Percentiles rank a stretch among this genome's conserved stretches.
Conservation (phyloP, 1,140 invertebrate genomes). For the Bombus consobrinus region DNA sequence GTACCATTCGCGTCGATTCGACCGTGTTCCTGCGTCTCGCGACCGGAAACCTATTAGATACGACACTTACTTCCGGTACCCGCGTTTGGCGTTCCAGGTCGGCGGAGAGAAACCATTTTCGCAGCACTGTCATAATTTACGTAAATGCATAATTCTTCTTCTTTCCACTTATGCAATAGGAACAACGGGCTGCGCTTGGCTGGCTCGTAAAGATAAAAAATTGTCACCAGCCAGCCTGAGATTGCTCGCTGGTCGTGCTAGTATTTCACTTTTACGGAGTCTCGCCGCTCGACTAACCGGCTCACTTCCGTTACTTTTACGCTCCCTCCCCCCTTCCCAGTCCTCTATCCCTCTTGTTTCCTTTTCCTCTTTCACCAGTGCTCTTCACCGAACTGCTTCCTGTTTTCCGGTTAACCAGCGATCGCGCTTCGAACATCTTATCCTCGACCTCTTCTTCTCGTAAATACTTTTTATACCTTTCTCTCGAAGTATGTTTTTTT, state of each 20-base stretch:
- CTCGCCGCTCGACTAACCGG: conserved; percentile 62
- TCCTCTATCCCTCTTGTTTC: background rate
- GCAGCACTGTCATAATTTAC: conserved; percentile 76
- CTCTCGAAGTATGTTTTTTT: background rate
- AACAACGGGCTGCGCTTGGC: conserved; percentile 62
- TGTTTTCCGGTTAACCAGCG: background rate
- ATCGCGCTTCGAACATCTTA: conserved; percentile 9
- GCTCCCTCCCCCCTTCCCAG: background rate
- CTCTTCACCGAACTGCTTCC: background rate
- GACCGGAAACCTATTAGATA: background rate
- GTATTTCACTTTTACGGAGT: conserved; percentile 74
- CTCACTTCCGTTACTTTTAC: conserved; percentile 42
- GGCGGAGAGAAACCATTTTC: conserved; percentile 67
- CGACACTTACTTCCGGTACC: background rate
- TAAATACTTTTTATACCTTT: no score
- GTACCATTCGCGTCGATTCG: no score
- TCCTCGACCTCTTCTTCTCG: background rate
- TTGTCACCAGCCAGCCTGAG: conserved; percentile 72
- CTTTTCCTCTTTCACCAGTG: background rate
- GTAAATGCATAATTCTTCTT: conserved; percentile 79
- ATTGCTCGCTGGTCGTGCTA: conserved; percentile 64
- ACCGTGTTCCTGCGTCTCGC: no score
- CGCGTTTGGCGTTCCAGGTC: background rate
- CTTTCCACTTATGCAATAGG: conserved; percentile 75
- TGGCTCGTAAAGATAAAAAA: conserved; percentile 78